Evolutionary conservation across 1,140 invertebrate genomes (phyloP).

Genomic region (Melitaea cinxia): DNA sequence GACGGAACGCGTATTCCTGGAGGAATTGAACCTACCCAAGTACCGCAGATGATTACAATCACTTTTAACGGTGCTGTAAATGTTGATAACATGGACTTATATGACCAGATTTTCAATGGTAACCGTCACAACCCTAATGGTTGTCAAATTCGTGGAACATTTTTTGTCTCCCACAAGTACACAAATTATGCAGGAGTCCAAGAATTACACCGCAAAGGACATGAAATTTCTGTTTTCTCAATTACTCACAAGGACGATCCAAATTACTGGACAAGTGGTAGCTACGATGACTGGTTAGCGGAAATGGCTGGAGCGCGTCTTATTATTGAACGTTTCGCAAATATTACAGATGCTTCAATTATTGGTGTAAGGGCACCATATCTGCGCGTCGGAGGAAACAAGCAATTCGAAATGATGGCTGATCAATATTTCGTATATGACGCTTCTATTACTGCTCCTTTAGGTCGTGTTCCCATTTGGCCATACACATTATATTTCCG

Average conservation of each 20-base stretch:
- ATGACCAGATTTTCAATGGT: constrained; percentile 94
- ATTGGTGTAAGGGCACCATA: constrained; percentile 95
- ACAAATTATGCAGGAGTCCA: constrained; percentile 97
- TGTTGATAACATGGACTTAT: constrained; percentile 95
- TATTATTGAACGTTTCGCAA: constrained; percentile 93
- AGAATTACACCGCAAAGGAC: constrained; percentile 94
- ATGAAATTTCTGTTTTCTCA: constrained; percentile 97
- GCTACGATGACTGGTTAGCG: constrained; percentile 95
- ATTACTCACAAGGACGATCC: constrained; percentile 96
- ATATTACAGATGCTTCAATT: constrained; percentile 94
- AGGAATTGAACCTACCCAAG: constrained; percentile 89
- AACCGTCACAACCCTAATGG: constrained; percentile 94
- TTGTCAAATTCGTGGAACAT: constrained; percentile 95
- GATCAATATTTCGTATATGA: constrained; percentile 97
- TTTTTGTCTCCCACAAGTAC: constrained; percentile 98
- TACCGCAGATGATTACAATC: constrained; percentile 97
- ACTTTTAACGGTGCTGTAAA: constrained; percentile 98
- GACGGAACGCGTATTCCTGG: constrained; percentile 95
- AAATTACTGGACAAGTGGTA: constrained; percentile 93
- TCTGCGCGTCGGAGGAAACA: constrained; percentile 95
- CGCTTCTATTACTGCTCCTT: constrained; percentile 94
- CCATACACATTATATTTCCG: constrained; percentile 97
- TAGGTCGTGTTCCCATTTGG: constrained; percentile 95
- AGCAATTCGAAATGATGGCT: constrained; percentile 97
- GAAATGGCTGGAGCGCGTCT: constrained; percentile 97